These are phyloP conservation scores for Archilochus colubris DNA, from an alignment of 2,113 vertebrate species.

Conservation along the genomic window DNA sequence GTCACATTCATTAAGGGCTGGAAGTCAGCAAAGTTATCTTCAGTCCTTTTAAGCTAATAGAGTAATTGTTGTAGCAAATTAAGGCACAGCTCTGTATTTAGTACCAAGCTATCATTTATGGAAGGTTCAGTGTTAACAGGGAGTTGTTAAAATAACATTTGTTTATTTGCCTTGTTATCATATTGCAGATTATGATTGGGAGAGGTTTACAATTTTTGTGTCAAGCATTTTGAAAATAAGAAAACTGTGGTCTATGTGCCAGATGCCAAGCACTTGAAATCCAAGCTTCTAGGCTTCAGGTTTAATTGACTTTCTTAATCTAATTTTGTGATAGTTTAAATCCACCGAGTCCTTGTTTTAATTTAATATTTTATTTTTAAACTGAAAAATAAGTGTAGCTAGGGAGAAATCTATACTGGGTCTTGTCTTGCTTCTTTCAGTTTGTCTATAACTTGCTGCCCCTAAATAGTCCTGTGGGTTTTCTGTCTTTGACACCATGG, in stretches of 20 bases:
- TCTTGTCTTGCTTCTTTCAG: background rate
- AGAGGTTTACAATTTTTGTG: background rate
- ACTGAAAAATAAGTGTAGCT: background rate
- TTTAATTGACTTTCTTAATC: background rate
- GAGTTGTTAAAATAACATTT: background rate
- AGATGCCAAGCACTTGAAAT: background rate
- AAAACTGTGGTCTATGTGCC: accelerated
- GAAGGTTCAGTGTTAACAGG: background rate
- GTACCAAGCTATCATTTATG: background rate
- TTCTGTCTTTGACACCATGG: background rate
- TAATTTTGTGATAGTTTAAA: background rate
- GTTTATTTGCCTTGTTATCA: background rate
- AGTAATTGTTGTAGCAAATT: background rate
- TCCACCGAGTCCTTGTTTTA: background rate
- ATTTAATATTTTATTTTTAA: background rate
- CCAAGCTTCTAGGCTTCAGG: background rate
- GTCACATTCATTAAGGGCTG: constrained; percentile 49
- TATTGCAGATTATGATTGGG: background rate
- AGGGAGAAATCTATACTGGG: background rate
- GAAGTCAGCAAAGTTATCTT: background rate
- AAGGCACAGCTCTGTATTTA: background rate
- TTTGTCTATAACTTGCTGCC: background rate
- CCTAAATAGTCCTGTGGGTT: background rate
- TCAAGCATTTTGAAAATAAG: background rate
- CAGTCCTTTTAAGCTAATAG: background rate